These are phyloP conservation scores for Nymphalis c-album DNA, from an alignment of 2,888 invertebrate genomes.

Conservation along the genomic window DNA sequence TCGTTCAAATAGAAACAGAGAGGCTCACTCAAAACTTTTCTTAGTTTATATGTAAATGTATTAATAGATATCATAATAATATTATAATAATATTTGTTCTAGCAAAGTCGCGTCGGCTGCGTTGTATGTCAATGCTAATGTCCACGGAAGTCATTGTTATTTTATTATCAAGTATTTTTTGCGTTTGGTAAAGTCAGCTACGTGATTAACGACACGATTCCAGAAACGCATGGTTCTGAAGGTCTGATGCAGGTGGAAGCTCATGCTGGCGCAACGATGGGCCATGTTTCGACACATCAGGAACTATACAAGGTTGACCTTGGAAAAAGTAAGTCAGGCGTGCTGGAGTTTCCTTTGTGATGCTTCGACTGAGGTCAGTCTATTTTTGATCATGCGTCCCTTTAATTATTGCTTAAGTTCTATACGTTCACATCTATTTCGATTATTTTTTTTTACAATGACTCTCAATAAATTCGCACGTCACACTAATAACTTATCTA, in stretches of 20 bases:
- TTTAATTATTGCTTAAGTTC: neutral
- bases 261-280: neutral
- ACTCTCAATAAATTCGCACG: too few species aligned
- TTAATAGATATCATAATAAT: too few species aligned
- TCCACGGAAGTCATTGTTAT: conserved; percentile 22
- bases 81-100: too few species aligned
- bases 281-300: conserved; percentile 2
- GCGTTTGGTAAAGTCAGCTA: conserved; percentile 5
- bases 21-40: too few species aligned
- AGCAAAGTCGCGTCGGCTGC: too few species aligned
- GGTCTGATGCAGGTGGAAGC: neutral
- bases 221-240: conserved; percentile 2
- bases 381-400: neutral
- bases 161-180: conserved; percentile 2
- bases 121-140: neutral
- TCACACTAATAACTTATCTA: too few species aligned
- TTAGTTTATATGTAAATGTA: too few species aligned
- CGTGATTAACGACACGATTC: conserved; percentile 10
- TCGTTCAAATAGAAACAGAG: too few species aligned
- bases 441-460: too few species aligned
- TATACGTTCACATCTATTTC: neutral
- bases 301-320: conserved; percentile 1
- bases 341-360: neutral
- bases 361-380: conserved; percentile 3
- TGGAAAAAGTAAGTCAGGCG: conserved; percentile 4